Evolutionary conservation across 2,888 invertebrate species (phyloP).

Genomic region (Melanophora roralis): DNA sequence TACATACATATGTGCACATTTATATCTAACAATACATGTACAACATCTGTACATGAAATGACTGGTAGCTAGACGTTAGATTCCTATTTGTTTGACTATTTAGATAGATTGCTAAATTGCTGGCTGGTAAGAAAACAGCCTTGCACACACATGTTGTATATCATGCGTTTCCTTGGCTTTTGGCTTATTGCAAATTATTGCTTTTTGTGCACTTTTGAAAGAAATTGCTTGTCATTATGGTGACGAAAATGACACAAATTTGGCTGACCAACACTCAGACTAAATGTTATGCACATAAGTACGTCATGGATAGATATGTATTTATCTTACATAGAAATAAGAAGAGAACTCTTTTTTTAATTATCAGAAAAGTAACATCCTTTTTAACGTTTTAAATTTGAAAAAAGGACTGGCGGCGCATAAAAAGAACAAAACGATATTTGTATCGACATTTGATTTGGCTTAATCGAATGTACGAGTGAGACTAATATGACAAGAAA

Average conservation of each 20-base stretch:
- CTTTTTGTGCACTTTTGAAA: conserved; percentile 26
- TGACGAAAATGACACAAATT: conserved; percentile 46
- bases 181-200: not conserved
- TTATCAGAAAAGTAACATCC: not conserved
- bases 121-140: conserved; percentile 15
- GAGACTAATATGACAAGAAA: too few species aligned
- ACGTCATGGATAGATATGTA: not conserved
- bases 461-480: not conserved
- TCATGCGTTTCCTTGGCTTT: conserved; percentile 26
- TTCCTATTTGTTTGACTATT: not conserved
- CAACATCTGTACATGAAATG: conserved; percentile 1
- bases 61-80: conserved; percentile 11
- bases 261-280: conserved; percentile 9
- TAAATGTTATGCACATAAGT: not conserved
- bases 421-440: not conserved
- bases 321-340: not conserved
- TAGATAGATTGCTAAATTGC: conserved; percentile 4
- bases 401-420: conserved; percentile 1
- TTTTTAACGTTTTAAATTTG: not conserved
- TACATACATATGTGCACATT: too few species aligned
- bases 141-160: conserved; percentile 57
- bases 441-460: conserved; percentile 12
- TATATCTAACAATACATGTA: conserved; percentile 14
- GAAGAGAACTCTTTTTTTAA: not conserved
- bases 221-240: conserved; percentile 44